Evolutionary conservation across 1,140 invertebrate species (phyloP).

Genomic region (Epicauta chinensis): DNA sequence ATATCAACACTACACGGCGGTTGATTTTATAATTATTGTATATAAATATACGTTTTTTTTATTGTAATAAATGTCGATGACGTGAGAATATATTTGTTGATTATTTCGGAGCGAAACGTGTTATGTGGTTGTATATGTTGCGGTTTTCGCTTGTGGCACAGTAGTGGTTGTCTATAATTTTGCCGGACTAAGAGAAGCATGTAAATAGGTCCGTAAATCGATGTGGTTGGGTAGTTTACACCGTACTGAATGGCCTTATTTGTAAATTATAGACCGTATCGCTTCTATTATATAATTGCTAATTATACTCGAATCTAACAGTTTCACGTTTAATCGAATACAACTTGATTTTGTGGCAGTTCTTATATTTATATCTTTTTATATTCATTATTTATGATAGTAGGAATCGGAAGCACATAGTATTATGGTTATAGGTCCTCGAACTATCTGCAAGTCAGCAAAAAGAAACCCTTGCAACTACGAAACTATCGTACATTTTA

Average conservation of each 20-base stretch:
- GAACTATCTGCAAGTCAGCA: slow-evolving; percentile 11
- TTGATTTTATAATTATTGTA: slow-evolving; percentile 3
- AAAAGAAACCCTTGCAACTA: slow-evolving; percentile 8
- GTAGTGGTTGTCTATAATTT: slow-evolving; percentile 11
- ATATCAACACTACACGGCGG: slow-evolving; percentile 33
- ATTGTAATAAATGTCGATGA: too few relatives aligned
- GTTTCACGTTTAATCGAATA: too few relatives aligned
- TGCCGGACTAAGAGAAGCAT: slow-evolving; percentile 6
- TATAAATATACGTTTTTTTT: background rate
- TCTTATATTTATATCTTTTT: background rate
- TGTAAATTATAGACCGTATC: slow-evolving; percentile 10
- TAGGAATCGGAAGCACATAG: slow-evolving; percentile 6
- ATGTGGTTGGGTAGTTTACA: slow-evolving; percentile 16
- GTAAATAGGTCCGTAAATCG: slow-evolving; percentile 16
- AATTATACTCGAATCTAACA: too few relatives aligned
- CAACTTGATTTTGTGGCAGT: too few relatives aligned
- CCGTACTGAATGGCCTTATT: slow-evolving; percentile 5
- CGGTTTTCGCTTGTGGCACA: slow-evolving; percentile 6
- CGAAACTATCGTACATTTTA: slow-evolving; percentile 15
- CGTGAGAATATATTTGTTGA: too few relatives aligned
- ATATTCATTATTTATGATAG: background rate
- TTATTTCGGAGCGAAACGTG: too few relatives aligned
- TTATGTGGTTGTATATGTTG: slow-evolving; percentile 4
- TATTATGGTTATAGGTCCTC: slow-evolving; percentile 6
- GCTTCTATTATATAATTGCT: too few relatives aligned